phyloP scores from a whole-genome alignment of 2,113 vertebrate genomes.

The Anhinga anhinga region DNA sequence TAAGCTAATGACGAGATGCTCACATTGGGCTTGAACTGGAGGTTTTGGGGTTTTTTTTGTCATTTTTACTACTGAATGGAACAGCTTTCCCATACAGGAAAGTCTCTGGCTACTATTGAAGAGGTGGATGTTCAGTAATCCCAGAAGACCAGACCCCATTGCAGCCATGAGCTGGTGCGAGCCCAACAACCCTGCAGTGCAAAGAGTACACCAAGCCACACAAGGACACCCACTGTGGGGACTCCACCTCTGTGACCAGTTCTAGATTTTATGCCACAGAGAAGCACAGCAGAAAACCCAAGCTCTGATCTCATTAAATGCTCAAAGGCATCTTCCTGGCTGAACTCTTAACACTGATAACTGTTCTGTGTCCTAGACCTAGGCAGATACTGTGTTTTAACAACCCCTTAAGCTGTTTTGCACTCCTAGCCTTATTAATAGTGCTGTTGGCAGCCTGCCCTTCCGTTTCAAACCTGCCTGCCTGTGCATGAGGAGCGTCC shows the following conservation, averaged over 20 bases:
- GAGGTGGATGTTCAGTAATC: background rate
- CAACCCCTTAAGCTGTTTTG: background rate
- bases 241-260: background rate
- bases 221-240: fast-evolving
- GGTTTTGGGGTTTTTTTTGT: background rate
- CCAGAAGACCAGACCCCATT: background rate
- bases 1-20: background rate
- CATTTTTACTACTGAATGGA: background rate
- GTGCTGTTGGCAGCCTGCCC: background rate
- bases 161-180: background rate
- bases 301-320: background rate
- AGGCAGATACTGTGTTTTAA: background rate
- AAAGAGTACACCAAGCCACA: background rate
- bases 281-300: background rate
- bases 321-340: background rate
- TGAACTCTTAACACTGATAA: background rate
- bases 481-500: background rate
- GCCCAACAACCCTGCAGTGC: background rate
- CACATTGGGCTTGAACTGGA: background rate
- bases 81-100: background rate
- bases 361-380: background rate
- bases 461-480: background rate
- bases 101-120: background rate
- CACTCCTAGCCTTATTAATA: background rate
- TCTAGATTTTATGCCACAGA: background rate